Base-by-base conservation (phyloP, 2,888 invertebrate species). In the Lasius fuliginosus region DNA sequence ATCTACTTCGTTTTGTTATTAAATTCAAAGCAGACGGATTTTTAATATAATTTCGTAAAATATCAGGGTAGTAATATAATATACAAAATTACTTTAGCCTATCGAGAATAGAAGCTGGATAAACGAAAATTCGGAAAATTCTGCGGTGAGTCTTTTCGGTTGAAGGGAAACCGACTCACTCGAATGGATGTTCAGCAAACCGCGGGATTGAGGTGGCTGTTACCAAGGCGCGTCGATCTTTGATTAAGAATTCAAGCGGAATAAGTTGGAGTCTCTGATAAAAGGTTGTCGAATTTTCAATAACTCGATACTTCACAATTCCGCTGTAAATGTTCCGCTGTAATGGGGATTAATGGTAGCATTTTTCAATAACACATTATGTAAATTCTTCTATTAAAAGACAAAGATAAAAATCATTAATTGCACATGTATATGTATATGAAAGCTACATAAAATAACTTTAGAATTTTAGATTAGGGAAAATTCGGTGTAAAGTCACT, bases 171-270 rank as follows among this genome's bases (percentile, higher is more conserved):
- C n/a, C 79, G 83, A 69, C 60, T 64, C 82, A 69, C 69, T 81
- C 82, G 68, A 69, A 49, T 69, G 69, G 36, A 69, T 83, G 82
- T 83, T 83, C 83, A 83, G 69, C 82, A 83, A 83, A 73, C 65
- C 74, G 83, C 84, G 86, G 91, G 91, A 92, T 93, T 91, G 90
- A 91, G 92, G 92, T 92, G 90, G 90, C 86, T 89, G 90, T 90
- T 86, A 73, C 74, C 76, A 84, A 89, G 87, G 88, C 88, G 89
- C 91, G 89, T 89, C 90, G 86, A 90, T 81, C 84, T 84, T 84
- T 86, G 88, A 88, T 92, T 93, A 93, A 92, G 92, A 92, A 93
- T 92, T 88, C 90, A 89, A 90, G 90, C 87, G 89, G 93, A 94
- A 91, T 92, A 91, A 93, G 91, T 93, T 87, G 85, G n/a, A 85